Conservation (phyloP, 2,888 invertebrate species). For the Galerucella calmariensis region DNA sequence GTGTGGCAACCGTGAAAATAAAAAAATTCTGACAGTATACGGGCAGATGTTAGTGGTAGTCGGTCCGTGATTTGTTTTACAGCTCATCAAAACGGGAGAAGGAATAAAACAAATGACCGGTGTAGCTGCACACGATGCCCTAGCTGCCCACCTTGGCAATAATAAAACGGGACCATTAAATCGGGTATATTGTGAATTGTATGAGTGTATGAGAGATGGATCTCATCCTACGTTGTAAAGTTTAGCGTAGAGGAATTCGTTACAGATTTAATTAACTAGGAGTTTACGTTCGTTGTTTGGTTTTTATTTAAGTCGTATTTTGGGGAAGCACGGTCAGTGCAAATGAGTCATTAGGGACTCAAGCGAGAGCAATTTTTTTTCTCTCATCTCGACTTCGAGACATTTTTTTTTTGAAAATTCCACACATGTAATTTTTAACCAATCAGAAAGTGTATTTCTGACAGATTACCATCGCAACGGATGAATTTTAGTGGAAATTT, state of each 20-base stretch:
- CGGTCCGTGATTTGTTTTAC: conserved; percentile 57
- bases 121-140: conserved; percentile 25
- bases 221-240: conserved; percentile 6
- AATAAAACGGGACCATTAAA: conserved; percentile 41
- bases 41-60: conserved; percentile 38
- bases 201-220: conserved; percentile 27
- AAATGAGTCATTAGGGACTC: too few relatives aligned
- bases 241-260: background rate
- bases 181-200: conserved; percentile 20
- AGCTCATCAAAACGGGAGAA: conserved; percentile 55
- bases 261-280: conserved; percentile 13
- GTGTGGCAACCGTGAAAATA: background rate
- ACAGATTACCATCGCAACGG: too few relatives aligned
- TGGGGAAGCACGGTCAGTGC: too few relatives aligned
- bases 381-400: too few relatives aligned
- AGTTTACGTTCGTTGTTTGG: background rate
- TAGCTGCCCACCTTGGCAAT: conserved; percentile 32
- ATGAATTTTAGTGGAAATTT: too few relatives aligned
- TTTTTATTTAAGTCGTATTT: background rate
- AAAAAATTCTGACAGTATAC: background rate
- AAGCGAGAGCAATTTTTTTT: too few relatives aligned
- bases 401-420: too few relatives aligned
- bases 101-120: conserved; percentile 50
- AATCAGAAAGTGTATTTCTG: too few relatives aligned
- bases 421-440: too few relatives aligned